Base-by-base conservation (phyloP, 1,140 invertebrate species). In the Drosophila lacertosa region DNA sequence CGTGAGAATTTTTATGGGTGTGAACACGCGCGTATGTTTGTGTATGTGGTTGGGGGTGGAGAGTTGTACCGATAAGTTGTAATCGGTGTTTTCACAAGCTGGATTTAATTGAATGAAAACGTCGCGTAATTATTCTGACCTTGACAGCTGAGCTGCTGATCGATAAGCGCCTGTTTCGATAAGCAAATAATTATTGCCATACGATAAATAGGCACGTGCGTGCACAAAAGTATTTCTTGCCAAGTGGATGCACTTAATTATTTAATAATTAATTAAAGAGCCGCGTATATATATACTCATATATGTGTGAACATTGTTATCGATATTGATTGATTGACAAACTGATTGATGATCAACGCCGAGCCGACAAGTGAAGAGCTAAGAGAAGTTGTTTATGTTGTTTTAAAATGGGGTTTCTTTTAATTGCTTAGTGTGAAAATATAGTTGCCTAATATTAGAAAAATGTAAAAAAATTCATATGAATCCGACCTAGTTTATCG, bases 141-240 rank as follows among this genome's bases (percentile, higher is more conserved):
- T 64, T 69, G 59, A 39, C 66, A 32, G 33, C 18, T 32, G 24
- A 26, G 24, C 24, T 7, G 32, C 24, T 13, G 45, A 53, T 60
- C 55, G 47, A 60, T 59, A 67, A 59, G 40, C 20, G 35, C 20
- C 11, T 7, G 11, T 51, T 51, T 60, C 57, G 55, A 68, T 54
- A 68, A 54, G 58, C 45, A n/a, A 37, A n/a, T 37, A 45, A 63
- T 63, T 39, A 47, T 13, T 45, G 15, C 24, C 39, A 7, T 29
- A 29, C 9, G 26, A 29, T 29, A 29, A 7, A 29, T 29, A 9
- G 9, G 26, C 26, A 29, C 26, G 26, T 29, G 26, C 26, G 26
- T 29, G 26, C 26, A 2, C 26, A 29, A 5, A 29, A 29, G 26
- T 37, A 32, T 42, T 10, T n/a, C n/a, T 11, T 15, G 32, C 4